Percentiles rank a stretch among this genome's conserved stretches.
Conservation (phyloP, 2,888 invertebrate genomes). For the Eupelmus urozonus region DNA sequence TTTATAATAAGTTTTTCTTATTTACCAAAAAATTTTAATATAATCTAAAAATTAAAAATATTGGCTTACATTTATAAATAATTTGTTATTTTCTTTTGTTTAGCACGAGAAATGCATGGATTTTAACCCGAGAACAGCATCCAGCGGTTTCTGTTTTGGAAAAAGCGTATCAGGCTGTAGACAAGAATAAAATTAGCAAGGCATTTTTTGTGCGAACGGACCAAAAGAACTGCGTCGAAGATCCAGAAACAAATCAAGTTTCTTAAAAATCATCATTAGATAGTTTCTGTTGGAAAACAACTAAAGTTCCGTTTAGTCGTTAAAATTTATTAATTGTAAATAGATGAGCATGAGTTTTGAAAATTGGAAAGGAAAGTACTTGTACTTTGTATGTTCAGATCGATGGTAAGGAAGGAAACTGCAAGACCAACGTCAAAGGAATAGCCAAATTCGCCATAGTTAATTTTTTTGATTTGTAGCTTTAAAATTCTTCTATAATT, state of each 20-base stretch:
- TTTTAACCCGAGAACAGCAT: constrained; percentile 81
- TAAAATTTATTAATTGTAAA: constrained; percentile 36
- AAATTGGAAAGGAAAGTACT: background rate
- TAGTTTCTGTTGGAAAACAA: background rate
- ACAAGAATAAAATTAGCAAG: constrained; percentile 80
- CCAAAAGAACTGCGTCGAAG: constrained; percentile 79
- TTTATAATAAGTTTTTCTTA: too few relatives aligned
- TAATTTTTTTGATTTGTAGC: background rate
- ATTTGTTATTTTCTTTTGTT: too few relatives aligned
- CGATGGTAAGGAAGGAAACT: constrained; percentile 25
- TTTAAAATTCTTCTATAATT: background rate
- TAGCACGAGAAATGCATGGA: constrained; percentile 79
- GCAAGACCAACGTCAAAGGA: background rate
- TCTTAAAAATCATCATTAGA: constrained; percentile 1
- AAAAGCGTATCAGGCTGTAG: constrained; percentile 80
- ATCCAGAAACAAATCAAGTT: constrained; percentile 41
- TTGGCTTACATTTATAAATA: too few relatives aligned
- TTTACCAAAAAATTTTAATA: too few relatives aligned
- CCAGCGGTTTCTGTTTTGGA: constrained; percentile 81
- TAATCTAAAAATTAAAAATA: too few relatives aligned
- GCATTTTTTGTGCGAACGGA: constrained; percentile 82
- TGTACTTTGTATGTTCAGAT: background rate
- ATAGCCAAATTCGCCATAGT: constrained; percentile 14
- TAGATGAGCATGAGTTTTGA: constrained; percentile 24
- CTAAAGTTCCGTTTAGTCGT: constrained; percentile 24